Evolutionary conservation across 2,888 invertebrate genomes (phyloP), one percentile per base, ranked within the genome.

Genomic region (Diloba caeruleocephala): DNA sequence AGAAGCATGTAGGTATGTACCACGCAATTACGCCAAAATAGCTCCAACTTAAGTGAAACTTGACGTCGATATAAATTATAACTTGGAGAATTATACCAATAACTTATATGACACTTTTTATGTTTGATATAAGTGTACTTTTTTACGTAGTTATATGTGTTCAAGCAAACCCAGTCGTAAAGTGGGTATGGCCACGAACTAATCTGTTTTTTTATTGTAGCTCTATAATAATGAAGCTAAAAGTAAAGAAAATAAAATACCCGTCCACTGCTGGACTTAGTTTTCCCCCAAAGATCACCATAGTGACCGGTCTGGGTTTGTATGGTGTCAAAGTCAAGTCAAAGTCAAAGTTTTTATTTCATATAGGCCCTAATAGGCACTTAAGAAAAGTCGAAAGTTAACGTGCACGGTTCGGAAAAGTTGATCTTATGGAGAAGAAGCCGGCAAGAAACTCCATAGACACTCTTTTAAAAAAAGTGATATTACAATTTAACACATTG

Each of bases 11-110:
- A 19, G 42, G 33, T 46, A 57, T 46, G 46, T 52, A n/a, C n/a
- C 32, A 46, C 52, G 46, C 39, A 63, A 62, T 62, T 58, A 64
- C 46, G 52, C 34, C 64, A 58, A 62, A 62, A 62, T 64, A 58
- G 61, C 61, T 62, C 58, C 65, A 64, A 63, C 49, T 63, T 63
- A 43, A 34, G 44, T 46, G 59, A 42, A 64, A 63, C 65, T 65
- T 63, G 65, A 60, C 59, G 43, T 45, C 55, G 23, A 64, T 59
- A 63, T 59, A 41, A 59, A 59, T 64, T 54, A 64, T 53, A 63
- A 64, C 65, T 63, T 59, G 17, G 54, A 37, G 37, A 59, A 64
- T 64, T 53, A 64, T 42, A 63, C 43, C 44, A 44, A 44, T 54
- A 59, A 54, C 59, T 45, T 52, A 41, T 49, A 64, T 34, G 44